Conservation (phyloP, 2,113 vertebrate species). For the Uria aalge region DNA sequence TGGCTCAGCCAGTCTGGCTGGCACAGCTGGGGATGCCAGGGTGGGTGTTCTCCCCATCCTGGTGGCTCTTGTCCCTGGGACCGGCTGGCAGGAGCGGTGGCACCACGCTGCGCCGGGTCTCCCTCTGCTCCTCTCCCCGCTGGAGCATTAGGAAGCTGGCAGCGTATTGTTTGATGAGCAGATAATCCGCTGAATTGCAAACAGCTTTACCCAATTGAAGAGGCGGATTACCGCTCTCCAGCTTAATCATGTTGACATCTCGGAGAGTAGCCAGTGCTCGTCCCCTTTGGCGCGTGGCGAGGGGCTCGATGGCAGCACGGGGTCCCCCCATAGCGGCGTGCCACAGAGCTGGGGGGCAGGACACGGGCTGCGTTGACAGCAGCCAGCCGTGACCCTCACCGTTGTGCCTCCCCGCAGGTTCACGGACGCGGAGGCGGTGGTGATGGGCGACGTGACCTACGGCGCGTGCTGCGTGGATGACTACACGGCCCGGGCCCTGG, state of each 20-base stretch:
- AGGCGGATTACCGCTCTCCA: conserved; percentile 58
- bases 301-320: neutral
- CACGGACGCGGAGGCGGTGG: conserved; percentile 87
- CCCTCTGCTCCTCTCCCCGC: neutral
- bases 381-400: neutral
- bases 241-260: conserved; percentile 62
- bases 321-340: accelerated
- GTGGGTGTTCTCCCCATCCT: neutral
- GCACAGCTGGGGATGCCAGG: accelerated
- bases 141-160: conserved; percentile 52
- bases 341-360: neutral
- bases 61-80: neutral
- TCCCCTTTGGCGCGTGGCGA: neutral
- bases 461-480: conserved; percentile 97
- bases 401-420: conserved; percentile 77
- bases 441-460: conserved; percentile 98
- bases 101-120: neutral
- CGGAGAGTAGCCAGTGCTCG: conserved; percentile 43
- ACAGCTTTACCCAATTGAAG: conserved; percentile 69
- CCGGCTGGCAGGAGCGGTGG: neutral
- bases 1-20: neutral
- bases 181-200: conserved; percentile 70
- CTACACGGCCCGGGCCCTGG: conserved; percentile 91
- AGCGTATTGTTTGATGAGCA: conserved; percentile 55
- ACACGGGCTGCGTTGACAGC: neutral